Conservation (phyloP, 2,113 vertebrate genomes). For the Podilymbus podiceps region DNA sequence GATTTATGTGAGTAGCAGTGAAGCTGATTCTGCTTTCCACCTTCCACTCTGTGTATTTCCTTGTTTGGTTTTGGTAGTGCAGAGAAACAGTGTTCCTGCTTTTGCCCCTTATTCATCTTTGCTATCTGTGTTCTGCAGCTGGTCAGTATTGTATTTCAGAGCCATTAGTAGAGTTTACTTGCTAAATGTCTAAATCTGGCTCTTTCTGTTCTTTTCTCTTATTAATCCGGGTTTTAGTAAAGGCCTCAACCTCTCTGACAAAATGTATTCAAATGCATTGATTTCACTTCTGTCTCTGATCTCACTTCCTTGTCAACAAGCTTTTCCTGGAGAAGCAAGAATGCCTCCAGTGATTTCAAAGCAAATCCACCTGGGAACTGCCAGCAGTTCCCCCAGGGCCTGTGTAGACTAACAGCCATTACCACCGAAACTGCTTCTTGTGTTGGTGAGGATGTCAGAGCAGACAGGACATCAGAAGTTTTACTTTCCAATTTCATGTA, state of each 20-base stretch:
- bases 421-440: neutral
- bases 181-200: neutral
- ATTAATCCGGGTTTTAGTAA: neutral
- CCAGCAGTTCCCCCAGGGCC: neutral
- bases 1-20: neutral
- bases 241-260: neutral
- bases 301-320: neutral
- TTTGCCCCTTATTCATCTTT: neutral
- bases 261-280: neutral
- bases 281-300: neutral
- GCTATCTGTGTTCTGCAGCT: slow-evolving; percentile 33
- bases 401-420: neutral
- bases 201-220: neutral
- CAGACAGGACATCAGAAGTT: neutral
- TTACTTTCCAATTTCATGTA: neutral
- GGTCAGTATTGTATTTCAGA: neutral
- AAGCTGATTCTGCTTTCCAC: neutral
- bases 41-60: neutral
- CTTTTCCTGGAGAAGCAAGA: neutral
- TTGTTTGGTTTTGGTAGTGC: neutral
- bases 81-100: neutral
- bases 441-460: neutral
- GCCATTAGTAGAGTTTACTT: neutral
- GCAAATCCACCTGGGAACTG: neutral
- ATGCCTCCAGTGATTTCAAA: neutral